Conservation (phyloP, 1,140 invertebrate species). For the Drosophila nigrodunni region DNA sequence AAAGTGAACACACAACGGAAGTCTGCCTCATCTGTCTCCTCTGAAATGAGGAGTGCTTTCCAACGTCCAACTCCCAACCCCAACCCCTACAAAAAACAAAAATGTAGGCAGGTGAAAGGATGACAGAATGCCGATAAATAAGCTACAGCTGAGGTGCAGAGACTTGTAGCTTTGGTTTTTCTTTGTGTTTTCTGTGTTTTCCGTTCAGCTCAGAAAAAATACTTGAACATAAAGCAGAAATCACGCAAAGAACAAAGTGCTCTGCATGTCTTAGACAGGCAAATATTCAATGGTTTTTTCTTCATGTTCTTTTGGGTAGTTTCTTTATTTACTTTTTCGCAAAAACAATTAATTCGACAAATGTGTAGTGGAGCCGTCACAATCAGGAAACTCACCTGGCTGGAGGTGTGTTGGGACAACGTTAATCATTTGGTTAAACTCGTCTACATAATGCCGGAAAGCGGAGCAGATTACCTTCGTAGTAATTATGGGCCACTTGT, state of each 20-base stretch:
- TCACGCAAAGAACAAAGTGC: conserved; percentile 20
- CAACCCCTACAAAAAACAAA: neutral
- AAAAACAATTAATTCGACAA: conserved; percentile 12
- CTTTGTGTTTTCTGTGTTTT: conserved; percentile 10
- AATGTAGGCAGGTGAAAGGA: conserved; percentile 6
- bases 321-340: conserved; percentile 5
- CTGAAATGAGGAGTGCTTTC: neutral
- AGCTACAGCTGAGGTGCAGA: too few relatives aligned
- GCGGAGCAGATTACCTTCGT: conserved; percentile 18
- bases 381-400: conserved; percentile 8
- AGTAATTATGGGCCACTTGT: conserved; percentile 54
- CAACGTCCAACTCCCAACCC: conserved; percentile 1
- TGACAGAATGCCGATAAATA: conserved; percentile 7
- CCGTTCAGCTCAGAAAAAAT: conserved; percentile 22
- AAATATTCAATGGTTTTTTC: conserved; percentile 1
- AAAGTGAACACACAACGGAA: conserved; percentile 1
- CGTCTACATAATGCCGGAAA: conserved; percentile 1
- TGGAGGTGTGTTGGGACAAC: conserved; percentile 4
- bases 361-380: conserved; percentile 8
- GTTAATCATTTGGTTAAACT: conserved; percentile 3
- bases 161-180: conserved; percentile 33
- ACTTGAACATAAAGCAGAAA: conserved; percentile 19
- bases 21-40: neutral
- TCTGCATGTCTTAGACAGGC: conserved; percentile 1
- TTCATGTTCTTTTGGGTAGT: neutral